phyloP scores from a whole-genome alignment of 2,888 invertebrate species.

The Reticulitermes lucifugus region DNA sequence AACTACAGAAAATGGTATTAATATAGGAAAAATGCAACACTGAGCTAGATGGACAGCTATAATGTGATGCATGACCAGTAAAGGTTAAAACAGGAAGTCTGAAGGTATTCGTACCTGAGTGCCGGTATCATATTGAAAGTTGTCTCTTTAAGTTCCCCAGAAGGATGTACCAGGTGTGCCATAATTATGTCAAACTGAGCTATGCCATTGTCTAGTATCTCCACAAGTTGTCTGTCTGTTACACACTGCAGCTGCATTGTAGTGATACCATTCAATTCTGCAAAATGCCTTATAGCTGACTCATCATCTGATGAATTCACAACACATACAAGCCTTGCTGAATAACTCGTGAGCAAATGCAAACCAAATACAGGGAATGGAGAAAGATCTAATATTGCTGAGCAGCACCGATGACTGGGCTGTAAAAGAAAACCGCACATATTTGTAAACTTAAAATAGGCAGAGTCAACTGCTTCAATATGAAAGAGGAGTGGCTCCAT shows the following conservation, averaged over 20 bases:
- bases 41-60: too few species aligned
- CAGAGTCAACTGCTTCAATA: too few species aligned
- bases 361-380: constrained; percentile 73
- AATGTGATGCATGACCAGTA: too few species aligned
- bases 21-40: too few species aligned
- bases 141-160: constrained; percentile 69
- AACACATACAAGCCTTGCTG: constrained; percentile 64
- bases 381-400: constrained; percentile 68
- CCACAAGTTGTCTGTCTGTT: constrained; percentile 60
- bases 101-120: constrained; percentile 50
- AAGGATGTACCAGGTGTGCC: constrained; percentile 67
- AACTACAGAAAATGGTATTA: too few species aligned
- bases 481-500: too few species aligned
- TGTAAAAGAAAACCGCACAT: neutral
- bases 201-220: constrained; percentile 56
- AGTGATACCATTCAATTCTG: constrained; percentile 63
- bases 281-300: constrained; percentile 63
- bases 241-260: constrained; percentile 59
- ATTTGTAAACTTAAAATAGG: too few species aligned
- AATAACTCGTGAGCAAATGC: constrained; percentile 58
- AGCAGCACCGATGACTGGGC: constrained; percentile 53
- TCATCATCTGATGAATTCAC: constrained; percentile 55
- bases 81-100: too few species aligned
- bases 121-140: constrained; percentile 59
- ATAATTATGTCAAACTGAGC: constrained; percentile 68